Evolutionary conservation across 2,888 invertebrate species (phyloP).

Genomic region (Ophioninae sp.): DNA sequence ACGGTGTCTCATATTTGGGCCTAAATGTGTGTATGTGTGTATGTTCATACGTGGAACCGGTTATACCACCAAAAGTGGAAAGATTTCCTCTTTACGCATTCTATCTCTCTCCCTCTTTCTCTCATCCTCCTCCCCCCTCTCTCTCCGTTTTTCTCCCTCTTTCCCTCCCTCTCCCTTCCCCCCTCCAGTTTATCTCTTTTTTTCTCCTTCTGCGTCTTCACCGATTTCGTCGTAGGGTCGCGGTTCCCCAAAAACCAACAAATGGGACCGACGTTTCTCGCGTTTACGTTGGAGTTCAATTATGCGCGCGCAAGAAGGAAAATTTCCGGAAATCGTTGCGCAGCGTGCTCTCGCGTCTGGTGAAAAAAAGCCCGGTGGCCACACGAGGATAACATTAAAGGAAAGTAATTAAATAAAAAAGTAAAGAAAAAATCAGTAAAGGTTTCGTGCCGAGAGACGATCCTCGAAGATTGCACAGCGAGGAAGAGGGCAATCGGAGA

Average conservation of each 20-base stretch:
- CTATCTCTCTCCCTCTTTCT: slow-evolving; percentile 21
- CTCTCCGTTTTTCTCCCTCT: slow-evolving; percentile 67
- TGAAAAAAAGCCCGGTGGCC: neutral
- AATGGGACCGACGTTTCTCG: slow-evolving; percentile 73
- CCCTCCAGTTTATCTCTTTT: slow-evolving; percentile 6
- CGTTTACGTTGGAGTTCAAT: slow-evolving; percentile 3
- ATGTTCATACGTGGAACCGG: slow-evolving; percentile 70
- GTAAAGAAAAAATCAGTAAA: slow-evolving; percentile 11
- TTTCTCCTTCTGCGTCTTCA: slow-evolving; percentile 32
- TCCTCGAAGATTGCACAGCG: neutral
- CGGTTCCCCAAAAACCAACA: slow-evolving; percentile 75
- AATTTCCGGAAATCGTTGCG: slow-evolving; percentile 69
- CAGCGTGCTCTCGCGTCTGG: slow-evolving; percentile 41
- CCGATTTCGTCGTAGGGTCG: slow-evolving; percentile 59
- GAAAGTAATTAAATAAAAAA: neutral
- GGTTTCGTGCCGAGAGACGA: slow-evolving; percentile 22
- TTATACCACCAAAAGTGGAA: slow-evolving; percentile 77
- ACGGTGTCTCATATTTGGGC: slow-evolving; percentile 22
- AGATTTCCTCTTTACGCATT: slow-evolving; percentile 76
- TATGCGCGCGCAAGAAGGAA: slow-evolving; percentile 66
- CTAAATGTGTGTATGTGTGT: slow-evolving; percentile 7
- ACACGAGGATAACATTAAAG: neutral
- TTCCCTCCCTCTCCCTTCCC: slow-evolving; percentile 68
- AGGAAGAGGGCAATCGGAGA: slow-evolving; percentile 7
- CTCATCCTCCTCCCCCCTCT: slow-evolving; percentile 26